Base-by-base conservation (phyloP, 2,113 vertebrate genomes). In the Ochotona curzoniae region DNA sequence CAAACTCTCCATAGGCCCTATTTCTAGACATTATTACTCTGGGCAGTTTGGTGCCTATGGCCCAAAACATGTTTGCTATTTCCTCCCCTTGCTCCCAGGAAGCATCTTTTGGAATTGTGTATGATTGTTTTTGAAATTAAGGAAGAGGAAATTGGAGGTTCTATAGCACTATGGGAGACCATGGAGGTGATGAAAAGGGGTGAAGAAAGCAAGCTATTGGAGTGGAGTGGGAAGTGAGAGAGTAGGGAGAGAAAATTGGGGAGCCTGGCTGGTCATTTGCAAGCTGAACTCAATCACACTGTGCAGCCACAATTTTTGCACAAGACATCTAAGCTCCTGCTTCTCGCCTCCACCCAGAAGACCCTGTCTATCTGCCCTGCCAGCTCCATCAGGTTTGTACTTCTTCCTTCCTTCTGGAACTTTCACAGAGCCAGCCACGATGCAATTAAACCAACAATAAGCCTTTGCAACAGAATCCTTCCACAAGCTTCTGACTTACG, bases 51-150 rank as follows among this genome's bases (percentile, higher is more conserved):
- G 20, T n/a, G 51, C 91, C 93, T 96, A 82, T 23, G 80, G 64
- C 38, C 79, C 89, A 67, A 44, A 44, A 44, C 38, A 44, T 44
- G 38, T 6, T 44, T 44, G 38, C 38, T 44, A 44, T 44, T 44
- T 44, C 38, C 38, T 44, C 38, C 38, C 38, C 38, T 44, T 44
- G 38, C 38, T 44, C 38, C 38, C 38, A 44, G 38, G 38, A 44
- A 44, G 38, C 38, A 18, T 32, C 30, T 26, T 64, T 67, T 67
- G 70, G n/a, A 14, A 73, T 21, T 83, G 70, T 82, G 61, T 76
- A 74, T 79, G 81, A 85, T 76, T 76, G 81, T 75, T 96, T 81
- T 4, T 13, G 74, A 97, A 96, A 78, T 6, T 23, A 89, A 44
- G 28, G n/a, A 79, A 94, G 75, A 92, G 78, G 28, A 44, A 81